Evolutionary conservation across 2,113 vertebrate genomes (phyloP), one percentile per base, ranked within the genome.

Genomic region (Odocoileus hemionus): DNA sequence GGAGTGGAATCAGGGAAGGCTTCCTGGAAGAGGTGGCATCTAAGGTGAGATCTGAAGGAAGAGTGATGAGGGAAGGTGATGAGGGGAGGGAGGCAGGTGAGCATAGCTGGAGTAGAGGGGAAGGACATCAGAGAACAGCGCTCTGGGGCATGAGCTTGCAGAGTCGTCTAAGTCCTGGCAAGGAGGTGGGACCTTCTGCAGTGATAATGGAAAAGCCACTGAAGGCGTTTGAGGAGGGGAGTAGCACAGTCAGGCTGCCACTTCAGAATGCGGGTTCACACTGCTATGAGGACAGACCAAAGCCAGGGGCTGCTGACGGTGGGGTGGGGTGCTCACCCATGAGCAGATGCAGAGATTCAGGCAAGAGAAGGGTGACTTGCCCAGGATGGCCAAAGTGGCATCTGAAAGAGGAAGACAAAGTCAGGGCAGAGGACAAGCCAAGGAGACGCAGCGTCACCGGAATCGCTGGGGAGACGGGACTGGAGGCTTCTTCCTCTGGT

Each of bases 11-110:
- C 64, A 84, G 33, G 57, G 21, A 95, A 83, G 30, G 3, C 61
- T 61, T 95, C 54, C 70, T 88, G 67, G 36, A 94, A 92, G 60
- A 80, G 25, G 52, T 28, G 58, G 47, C 47, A 33, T 76, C 11
- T 83, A 25, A 58, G 15, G 47, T 67, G 57, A 70, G 57, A 61
- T 15, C 39, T 67, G 11, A 50, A 70, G 76, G 36, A 70, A 87
- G 26, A 64, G 14, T 12, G n/a, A 39, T 39, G 67, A 23, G 25
- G 39, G 50, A 70, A 86, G 39, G 15, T 33, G 36, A 64, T 17
- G 16, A 93, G 5, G 36, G 21, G 21, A 67, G 8, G 50, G 14
- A 76, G 50, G n/a, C 0, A n/a, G 47, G 28, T 55, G 82, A 39
- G 17, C 25, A 21, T 30, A 80, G 25, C 58, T 93, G 25, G 79